Percentiles rank a stretch among this genome's conserved stretches.
These are phyloP conservation scores for Drosophila phalerata DNA, from an alignment of 2,888 invertebrate genomes.

Conservation along the genomic window DNA sequence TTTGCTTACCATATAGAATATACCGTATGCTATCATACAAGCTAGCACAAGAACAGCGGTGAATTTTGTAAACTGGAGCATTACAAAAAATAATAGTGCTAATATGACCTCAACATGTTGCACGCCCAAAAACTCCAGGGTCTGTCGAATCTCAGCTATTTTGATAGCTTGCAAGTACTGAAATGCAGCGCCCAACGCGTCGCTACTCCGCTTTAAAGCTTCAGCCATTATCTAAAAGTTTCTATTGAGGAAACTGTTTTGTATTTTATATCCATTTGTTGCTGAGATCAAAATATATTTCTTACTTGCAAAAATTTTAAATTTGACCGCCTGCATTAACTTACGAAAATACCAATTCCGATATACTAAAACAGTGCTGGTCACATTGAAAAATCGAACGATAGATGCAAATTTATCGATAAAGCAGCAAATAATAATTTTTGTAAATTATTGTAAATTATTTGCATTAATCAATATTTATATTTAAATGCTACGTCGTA, in stretches of 20 bases:
- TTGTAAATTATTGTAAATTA: neutral
- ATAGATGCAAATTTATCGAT: slow-evolving; percentile 18
- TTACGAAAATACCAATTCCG: slow-evolving; percentile 23
- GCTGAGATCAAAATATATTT: slow-evolving; percentile 34
- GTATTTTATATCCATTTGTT: slow-evolving; percentile 20
- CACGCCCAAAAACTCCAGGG: slow-evolving; percentile 61
- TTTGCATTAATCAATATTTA: neutral
- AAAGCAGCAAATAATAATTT: slow-evolving; percentile 1
- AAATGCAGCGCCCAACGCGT: slow-evolving; percentile 2
- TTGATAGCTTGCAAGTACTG: slow-evolving; percentile 38
- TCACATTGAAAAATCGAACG: neutral
- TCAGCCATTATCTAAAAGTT: slow-evolving; percentile 49
- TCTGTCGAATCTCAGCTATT: slow-evolving; percentile 57
- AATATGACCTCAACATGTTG: slow-evolving; percentile 50
- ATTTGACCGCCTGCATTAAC: neutral
- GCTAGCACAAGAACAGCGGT: slow-evolving; percentile 57
- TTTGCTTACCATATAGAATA: slow-evolving; percentile 67
- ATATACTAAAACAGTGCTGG: neutral
- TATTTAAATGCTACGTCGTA: slow-evolving; percentile 76
- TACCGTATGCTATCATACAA: slow-evolving; percentile 48
- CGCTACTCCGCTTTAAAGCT: neutral
- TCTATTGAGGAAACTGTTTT: slow-evolving; percentile 34
- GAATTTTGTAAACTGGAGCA: slow-evolving; percentile 70
- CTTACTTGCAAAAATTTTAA: slow-evolving; percentile 8
- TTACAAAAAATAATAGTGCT: slow-evolving; percentile 49